Percentiles rank a stretch among this genome's conserved stretches.
Conservation (phyloP, 23 tunicate species). For the Styela plicata region DNA sequence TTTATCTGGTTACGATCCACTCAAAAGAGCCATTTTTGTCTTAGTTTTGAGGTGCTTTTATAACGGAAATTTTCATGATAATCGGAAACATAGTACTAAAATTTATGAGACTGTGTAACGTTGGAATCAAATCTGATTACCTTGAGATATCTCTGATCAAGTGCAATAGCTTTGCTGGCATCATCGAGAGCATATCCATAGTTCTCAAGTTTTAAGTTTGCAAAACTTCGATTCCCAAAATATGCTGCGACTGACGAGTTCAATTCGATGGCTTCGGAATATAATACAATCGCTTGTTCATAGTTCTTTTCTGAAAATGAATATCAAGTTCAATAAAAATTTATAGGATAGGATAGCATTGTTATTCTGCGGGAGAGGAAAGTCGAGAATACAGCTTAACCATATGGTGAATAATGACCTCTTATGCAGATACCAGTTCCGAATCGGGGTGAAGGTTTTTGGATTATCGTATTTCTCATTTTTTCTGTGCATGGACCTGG, state of each 20-base stretch:
- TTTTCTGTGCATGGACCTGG: neutral
- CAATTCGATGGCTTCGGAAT: constrained; percentile 62
- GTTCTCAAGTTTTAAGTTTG: constrained; percentile 71
- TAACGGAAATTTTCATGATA: too few relatives aligned
- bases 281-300: constrained; percentile 63
- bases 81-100: too few relatives aligned
- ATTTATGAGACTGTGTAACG: too few relatives aligned
- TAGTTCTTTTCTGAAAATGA: constrained; percentile 68
- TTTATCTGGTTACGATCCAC: too few relatives aligned
- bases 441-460: too few relatives aligned
- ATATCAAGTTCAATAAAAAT: too few relatives aligned
- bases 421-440: neutral
- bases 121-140: too few relatives aligned
- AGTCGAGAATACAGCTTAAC: neutral
- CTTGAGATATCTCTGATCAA: constrained; percentile 76
- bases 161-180: constrained; percentile 74
- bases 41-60: too few relatives aligned
- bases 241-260: constrained; percentile 61
- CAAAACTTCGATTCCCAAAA: constrained; percentile 90
- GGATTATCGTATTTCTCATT: neutral
- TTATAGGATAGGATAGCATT: too few relatives aligned
- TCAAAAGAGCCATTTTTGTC: too few relatives aligned
- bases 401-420: neutral
- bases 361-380: neutral
- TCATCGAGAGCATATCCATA: constrained; percentile 90